Percentiles rank a stretch among this genome's conserved stretches.
Conservation (phyloP, 2,113 vertebrate genomes). For the Colinus virginianus region DNA sequence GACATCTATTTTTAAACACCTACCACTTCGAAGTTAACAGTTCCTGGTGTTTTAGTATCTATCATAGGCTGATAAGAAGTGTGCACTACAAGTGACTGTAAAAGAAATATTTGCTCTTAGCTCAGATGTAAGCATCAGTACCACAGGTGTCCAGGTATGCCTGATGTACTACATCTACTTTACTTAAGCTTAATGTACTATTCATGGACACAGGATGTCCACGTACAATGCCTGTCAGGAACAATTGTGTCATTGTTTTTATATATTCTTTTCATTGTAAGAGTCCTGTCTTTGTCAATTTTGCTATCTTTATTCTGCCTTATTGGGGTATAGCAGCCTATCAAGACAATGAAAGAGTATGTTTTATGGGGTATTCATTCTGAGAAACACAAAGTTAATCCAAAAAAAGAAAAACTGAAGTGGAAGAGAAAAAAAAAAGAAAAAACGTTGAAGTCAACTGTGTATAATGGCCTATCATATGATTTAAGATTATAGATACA, state of each 20-base stretch:
- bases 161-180: background rate
- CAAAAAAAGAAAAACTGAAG: background rate
- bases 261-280: background rate
- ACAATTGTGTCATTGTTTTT: background rate
- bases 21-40: background rate
- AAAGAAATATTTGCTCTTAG: background rate
- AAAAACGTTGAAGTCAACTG: slow-evolving; percentile 27
- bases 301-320: background rate
- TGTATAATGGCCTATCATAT: slow-evolving; percentile 28
- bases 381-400: background rate
- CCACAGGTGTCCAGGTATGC: background rate
- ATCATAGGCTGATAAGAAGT: background rate
- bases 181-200: background rate
- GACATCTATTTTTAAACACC: background rate
- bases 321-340: background rate
- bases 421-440: background rate
- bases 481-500: slow-evolving; percentile 37
- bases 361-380: background rate
- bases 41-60: background rate
- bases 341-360: background rate
- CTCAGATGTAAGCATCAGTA: background rate
- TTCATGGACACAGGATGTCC: background rate
- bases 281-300: background rate
- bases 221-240: background rate
- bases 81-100: background rate